A percentile compares a stretch with the other conserved stretches of the same genome.
phyloP scores from a whole-genome alignment of 2,888 invertebrate species.

The Phytoseiulus persimilis region DNA sequence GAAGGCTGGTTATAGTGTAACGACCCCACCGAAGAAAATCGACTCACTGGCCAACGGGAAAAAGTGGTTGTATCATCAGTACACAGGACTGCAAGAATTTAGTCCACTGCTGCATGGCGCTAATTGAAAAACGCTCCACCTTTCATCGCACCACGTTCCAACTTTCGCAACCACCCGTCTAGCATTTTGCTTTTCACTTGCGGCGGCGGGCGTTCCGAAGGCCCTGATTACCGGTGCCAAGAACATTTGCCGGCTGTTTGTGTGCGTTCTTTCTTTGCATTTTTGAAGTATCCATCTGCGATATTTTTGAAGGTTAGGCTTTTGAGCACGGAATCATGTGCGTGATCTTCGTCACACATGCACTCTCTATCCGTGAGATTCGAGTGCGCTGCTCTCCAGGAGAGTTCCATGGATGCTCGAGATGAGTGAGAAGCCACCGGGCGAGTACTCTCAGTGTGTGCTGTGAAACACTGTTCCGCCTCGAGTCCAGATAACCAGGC shows the following conservation, averaged over 20 bases:
- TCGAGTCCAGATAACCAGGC: no score
- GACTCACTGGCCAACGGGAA: background rate
- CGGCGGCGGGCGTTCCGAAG: background rate
- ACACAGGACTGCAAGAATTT: background rate
- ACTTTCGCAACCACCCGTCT: background rate
- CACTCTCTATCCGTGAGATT: no score
- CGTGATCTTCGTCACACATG: no score
- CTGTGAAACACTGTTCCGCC: no score
- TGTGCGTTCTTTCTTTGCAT: background rate
- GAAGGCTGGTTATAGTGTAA: background rate
- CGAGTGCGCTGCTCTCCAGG: no score
- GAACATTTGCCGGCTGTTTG: background rate
- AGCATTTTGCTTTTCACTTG: background rate
- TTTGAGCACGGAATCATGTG: no score
- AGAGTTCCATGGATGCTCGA: no score
- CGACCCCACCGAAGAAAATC: background rate
- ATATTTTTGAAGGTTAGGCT: background rate
- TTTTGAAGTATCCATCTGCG: background rate
- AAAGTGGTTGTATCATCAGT: background rate
- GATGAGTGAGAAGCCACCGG: no score
- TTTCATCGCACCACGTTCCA: background rate
- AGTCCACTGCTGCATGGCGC: background rate
- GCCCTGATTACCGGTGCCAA: background rate
- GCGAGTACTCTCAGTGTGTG: no score
- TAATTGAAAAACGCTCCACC: slow-evolving; percentile 5